Evolutionary conservation across 2,888 invertebrate genomes (phyloP).

Genomic region (Papilio elwesi): DNA sequence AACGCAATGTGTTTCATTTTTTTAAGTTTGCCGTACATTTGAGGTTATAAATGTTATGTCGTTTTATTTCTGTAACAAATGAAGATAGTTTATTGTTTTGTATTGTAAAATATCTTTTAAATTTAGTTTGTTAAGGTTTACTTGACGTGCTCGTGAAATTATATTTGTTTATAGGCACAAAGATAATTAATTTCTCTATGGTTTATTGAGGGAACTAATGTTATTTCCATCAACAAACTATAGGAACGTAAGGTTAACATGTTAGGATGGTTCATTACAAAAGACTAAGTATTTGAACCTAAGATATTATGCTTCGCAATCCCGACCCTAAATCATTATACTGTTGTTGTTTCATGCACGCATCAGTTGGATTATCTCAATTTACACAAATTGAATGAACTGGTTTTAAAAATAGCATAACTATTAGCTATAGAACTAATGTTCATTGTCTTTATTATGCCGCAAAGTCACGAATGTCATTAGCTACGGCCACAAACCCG

Average conservation of each 20-base stretch:
- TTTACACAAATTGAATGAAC: conserved; percentile 4
- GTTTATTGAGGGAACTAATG: background rate
- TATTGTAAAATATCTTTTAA: background rate
- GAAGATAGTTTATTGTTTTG: too few relatives aligned
- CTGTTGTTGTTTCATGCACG: background rate
- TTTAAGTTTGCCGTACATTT: background rate
- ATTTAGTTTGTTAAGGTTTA: background rate
- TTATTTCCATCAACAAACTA: too few relatives aligned
- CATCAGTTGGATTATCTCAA: background rate
- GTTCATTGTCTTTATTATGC: conserved; percentile 31
- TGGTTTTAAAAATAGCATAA: conserved; percentile 4
- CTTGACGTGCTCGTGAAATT: too few relatives aligned
- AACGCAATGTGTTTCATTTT: background rate
- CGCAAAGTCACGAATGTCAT: conserved; percentile 31
- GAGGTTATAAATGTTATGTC: background rate
- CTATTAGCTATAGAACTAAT: conserved; percentile 19
- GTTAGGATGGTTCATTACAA: too few relatives aligned
- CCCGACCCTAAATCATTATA: background rate
- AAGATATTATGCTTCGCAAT: background rate
- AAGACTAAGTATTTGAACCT: background rate
- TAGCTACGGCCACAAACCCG: conserved; percentile 30
- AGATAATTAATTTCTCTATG: background rate
- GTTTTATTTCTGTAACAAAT: too few relatives aligned
- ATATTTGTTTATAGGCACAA: background rate
- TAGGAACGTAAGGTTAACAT: too few relatives aligned